Conservation (phyloP, 2,113 vertebrate species). For the Penelope pileata region DNA sequence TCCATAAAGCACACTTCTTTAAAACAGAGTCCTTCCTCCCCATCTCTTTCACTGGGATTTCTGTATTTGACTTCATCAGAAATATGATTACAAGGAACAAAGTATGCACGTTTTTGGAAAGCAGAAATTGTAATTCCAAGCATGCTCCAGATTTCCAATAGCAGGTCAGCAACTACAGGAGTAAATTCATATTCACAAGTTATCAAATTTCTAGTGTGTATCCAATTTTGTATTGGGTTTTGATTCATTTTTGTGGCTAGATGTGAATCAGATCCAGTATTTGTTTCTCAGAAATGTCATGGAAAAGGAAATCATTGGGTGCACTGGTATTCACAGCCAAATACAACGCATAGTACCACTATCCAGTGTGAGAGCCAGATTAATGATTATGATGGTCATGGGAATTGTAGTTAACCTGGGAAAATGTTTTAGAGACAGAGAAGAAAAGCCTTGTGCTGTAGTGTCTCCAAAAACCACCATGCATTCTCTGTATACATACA, state of each 20-base stretch:
- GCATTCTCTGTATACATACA: not conserved
- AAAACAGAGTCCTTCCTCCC: constrained; percentile 43
- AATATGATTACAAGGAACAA: constrained; percentile 42
- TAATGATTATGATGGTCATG: not conserved
- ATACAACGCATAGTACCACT: not conserved
- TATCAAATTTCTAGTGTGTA: constrained; percentile 16
- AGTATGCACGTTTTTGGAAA: constrained; percentile 64
- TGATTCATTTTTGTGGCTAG: constrained; percentile 66
- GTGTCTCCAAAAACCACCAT: not conserved
- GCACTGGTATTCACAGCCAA: constrained; percentile 49
- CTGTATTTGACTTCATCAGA: constrained; percentile 55
- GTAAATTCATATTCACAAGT: constrained; percentile 59
- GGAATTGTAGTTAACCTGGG: constrained; percentile 58
- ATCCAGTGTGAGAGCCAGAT: constrained; percentile 30
- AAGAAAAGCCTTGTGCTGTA: not conserved
- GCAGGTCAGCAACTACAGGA: constrained; percentile 39
- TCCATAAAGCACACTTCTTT: not conserved
- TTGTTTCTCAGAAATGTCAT: constrained; percentile 65
- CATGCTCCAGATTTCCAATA: constrained; percentile 64
- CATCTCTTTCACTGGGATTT: constrained; percentile 32
- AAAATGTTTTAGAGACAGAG: constrained; percentile 32
- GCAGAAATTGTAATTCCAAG: constrained; percentile 59
- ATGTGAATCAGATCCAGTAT: constrained; percentile 52
- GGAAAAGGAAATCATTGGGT: constrained; percentile 66
- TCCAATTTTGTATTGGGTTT: constrained; percentile 59